phyloP scores from a whole-genome alignment of 2,797 vertebrate genomes.

The Trematomus bernacchii region DNA sequence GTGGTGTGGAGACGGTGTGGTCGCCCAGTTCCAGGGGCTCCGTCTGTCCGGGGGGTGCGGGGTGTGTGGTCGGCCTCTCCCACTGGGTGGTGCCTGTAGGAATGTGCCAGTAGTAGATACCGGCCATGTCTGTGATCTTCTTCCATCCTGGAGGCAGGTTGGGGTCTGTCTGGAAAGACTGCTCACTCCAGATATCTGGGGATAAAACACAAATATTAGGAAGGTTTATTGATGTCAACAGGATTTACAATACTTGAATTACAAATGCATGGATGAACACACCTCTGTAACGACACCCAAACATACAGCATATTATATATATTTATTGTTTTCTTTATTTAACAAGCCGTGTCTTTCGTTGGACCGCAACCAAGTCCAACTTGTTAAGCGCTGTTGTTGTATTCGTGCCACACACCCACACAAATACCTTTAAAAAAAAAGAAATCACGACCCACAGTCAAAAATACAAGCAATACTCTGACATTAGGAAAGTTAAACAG shows the following conservation, averaged over 20 bases:
- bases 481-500: too few relatives aligned
- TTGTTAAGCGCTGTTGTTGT: constrained; percentile 2
- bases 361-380: constrained; percentile 23
- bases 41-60: constrained; percentile 71
- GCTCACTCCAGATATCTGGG: constrained; percentile 96
- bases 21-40: constrained; percentile 52
- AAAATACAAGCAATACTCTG: neutral
- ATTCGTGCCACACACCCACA: constrained; percentile 9
- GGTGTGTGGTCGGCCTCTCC: constrained; percentile 89
- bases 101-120: constrained; percentile 99
- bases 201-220: constrained; percentile 18
- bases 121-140: constrained; percentile 94
- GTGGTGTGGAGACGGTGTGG: constrained; percentile 64
- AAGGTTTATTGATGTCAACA: neutral
- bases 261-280: constrained; percentile 12
- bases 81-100: constrained; percentile 98
- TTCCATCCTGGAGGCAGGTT: constrained; percentile 99
- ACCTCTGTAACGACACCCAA: neutral
- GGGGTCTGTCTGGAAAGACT: constrained; percentile 95
- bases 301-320: neutral
- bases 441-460: too few relatives aligned
- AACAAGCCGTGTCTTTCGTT: constrained; percentile 34
- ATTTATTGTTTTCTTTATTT: neutral
- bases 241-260: too few relatives aligned
- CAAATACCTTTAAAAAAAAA: neutral